These are phyloP conservation scores for Hippocampus comes DNA, from an alignment of 2,113 vertebrate genomes.

Conservation along the genomic window DNA sequence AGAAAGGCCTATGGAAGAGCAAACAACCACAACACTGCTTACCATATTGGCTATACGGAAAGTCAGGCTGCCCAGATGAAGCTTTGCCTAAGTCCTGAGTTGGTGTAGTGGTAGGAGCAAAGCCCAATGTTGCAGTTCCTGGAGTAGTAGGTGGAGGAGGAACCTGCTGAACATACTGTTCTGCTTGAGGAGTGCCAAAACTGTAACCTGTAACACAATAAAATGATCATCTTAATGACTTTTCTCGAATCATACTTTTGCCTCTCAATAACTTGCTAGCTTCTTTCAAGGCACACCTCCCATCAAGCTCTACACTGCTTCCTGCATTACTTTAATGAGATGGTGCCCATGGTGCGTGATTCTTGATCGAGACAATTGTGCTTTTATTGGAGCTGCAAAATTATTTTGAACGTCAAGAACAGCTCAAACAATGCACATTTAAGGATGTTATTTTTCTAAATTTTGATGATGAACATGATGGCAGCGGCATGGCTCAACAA, in stretches of 20 bases:
- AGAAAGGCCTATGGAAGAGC: constrained; percentile 25
- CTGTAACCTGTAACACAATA: constrained; percentile 81
- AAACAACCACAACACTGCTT: constrained; percentile 64
- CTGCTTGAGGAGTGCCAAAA: constrained; percentile 90
- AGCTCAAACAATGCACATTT: too few relatives aligned
- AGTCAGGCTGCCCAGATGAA: constrained; percentile 90
- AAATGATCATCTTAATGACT: background rate
- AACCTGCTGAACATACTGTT: constrained; percentile 91
- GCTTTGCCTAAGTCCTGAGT: constrained; percentile 99
- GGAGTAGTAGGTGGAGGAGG: constrained; percentile 92
- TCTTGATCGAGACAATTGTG: too few relatives aligned
- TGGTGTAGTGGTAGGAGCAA: constrained; percentile 91
- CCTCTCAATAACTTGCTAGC: background rate
- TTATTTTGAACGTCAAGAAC: too few relatives aligned
- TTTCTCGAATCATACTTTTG: background rate
- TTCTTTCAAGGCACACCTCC: background rate
- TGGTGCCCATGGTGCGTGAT: background rate
- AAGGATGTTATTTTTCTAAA: too few relatives aligned
- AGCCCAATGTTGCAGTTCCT: constrained; percentile 86
- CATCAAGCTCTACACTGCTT: background rate
- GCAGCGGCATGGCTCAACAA: too few relatives aligned
- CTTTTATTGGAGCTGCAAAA: too few relatives aligned
- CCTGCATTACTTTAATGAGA: background rate
- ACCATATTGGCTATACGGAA: constrained; percentile 97
- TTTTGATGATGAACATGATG: too few relatives aligned